Evolutionary conservation across 2,113 vertebrate genomes (phyloP).

Genomic region (Zingel zingel): DNA sequence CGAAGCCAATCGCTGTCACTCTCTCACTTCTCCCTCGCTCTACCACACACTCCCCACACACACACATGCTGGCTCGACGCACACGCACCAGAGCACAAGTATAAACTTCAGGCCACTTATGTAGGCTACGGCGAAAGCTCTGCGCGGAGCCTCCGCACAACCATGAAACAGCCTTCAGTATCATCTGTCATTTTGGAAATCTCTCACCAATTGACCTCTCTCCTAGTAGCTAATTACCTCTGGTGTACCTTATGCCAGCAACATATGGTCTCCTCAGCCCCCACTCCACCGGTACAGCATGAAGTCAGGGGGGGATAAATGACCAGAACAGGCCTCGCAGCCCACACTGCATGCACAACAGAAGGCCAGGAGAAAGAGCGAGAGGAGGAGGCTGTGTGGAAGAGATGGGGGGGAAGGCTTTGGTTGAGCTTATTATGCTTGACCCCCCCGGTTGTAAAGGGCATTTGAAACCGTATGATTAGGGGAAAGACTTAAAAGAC

Average conservation of each 20-base stretch:
- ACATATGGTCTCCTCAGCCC: conserved; percentile 53
- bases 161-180: background rate
- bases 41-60: too few relatives aligned
- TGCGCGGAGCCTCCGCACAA: too few relatives aligned
- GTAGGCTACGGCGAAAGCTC: too few relatives aligned
- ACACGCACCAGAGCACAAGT: too few relatives aligned
- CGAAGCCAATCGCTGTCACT: too few relatives aligned
- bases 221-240: conserved; percentile 41
- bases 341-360: conserved; percentile 18
- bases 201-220: conserved; percentile 44
- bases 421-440: conserved; percentile 39
- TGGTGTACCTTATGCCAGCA: conserved; percentile 38
- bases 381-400: background rate
- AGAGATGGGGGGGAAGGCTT: conserved; percentile 10
- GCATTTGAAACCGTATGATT: background rate
- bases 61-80: too few relatives aligned
- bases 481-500: background rate
- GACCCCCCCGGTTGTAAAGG: conserved; percentile 19
- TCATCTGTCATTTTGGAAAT: background rate
- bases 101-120: too few relatives aligned
- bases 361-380: background rate
- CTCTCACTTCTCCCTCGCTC: too few relatives aligned
- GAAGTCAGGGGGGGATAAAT: conserved; percentile 16
- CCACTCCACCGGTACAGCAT: background rate
- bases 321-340: conserved; percentile 15